Evolutionary conservation across 1,140 invertebrate species (phyloP).

Genomic region (Leptinotarsa defecta): DNA sequence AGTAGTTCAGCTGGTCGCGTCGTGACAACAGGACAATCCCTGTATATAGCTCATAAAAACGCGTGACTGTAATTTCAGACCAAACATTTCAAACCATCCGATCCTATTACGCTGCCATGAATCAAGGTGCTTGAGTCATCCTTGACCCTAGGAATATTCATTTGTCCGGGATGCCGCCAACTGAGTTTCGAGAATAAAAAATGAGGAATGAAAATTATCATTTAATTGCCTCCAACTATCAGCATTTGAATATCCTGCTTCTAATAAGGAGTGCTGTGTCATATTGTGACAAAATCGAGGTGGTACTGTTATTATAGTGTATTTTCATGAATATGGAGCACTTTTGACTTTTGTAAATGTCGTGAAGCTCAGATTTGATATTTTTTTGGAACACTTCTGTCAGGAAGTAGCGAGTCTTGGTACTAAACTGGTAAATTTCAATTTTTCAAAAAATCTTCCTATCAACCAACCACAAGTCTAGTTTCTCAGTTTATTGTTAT

Average conservation of each 20-base stretch:
- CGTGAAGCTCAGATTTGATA: too few species aligned
- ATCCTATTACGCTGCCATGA: neutral
- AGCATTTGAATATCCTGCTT: neutral
- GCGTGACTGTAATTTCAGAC: neutral
- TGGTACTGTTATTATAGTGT: neutral
- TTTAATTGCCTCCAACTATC: neutral
- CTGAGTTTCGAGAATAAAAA: neutral
- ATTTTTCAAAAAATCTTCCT: too few species aligned
- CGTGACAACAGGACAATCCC: too few species aligned
- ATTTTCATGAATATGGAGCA: slow-evolving; percentile 1
- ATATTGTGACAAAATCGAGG: neutral
- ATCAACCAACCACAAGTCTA: too few species aligned
- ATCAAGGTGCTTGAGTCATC: neutral
- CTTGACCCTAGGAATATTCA: neutral
- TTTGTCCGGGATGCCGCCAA: neutral
- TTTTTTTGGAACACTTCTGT: too few species aligned
- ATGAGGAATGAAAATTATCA: neutral
- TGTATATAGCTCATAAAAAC: too few species aligned
- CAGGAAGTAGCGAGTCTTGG: too few species aligned
- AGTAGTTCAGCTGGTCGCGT: too few species aligned
- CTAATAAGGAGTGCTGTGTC: neutral
- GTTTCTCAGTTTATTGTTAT: too few species aligned
- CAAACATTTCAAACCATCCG: neutral
- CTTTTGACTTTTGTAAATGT: too few species aligned
- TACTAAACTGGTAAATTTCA: too few species aligned